These are phyloP conservation scores for Staurois parvus DNA, from an alignment of 2,797 vertebrate genomes.

Conservation along the genomic window DNA sequence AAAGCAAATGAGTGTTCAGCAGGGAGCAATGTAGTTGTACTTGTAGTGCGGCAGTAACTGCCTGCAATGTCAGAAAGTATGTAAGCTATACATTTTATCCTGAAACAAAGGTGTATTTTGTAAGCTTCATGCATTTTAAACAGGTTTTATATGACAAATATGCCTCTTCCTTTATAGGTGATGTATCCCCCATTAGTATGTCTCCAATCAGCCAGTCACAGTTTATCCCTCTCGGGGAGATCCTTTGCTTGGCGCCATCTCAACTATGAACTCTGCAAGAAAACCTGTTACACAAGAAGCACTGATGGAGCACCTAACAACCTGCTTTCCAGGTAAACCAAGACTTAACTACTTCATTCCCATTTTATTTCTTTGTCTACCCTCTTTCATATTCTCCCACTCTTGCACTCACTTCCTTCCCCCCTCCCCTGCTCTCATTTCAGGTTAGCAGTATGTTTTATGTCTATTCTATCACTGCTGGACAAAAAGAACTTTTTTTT, in stretches of 20 bases:
- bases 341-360: neutral
- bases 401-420: too few relatives aligned
- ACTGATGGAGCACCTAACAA: slow-evolving; percentile 94
- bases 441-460: too few relatives aligned
- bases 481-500: too few relatives aligned
- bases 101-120: neutral
- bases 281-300: slow-evolving; percentile 97
- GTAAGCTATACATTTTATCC: neutral
- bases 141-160: neutral
- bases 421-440: too few relatives aligned
- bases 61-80: neutral
- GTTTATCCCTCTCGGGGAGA: slow-evolving; percentile 98
- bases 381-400: neutral
- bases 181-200: slow-evolving; percentile 99
- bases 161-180: slow-evolving; percentile 82
- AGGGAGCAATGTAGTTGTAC: slow-evolving; percentile 4
- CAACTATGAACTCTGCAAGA: slow-evolving; percentile 95
- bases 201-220: slow-evolving; percentile 99
- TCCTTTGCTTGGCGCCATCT: slow-evolving; percentile 98
- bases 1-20: slow-evolving; percentile 14
- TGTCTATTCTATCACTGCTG: too few relatives aligned
- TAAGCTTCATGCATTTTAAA: neutral
- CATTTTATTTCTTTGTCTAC: neutral
- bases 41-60: neutral
- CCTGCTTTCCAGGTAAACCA: slow-evolving; percentile 94